A percentile compares a stretch with the other conserved stretches of the same genome.
phyloP scores from a whole-genome alignment of 2,113 vertebrate species.

The Pygoscelis antarcticus region DNA sequence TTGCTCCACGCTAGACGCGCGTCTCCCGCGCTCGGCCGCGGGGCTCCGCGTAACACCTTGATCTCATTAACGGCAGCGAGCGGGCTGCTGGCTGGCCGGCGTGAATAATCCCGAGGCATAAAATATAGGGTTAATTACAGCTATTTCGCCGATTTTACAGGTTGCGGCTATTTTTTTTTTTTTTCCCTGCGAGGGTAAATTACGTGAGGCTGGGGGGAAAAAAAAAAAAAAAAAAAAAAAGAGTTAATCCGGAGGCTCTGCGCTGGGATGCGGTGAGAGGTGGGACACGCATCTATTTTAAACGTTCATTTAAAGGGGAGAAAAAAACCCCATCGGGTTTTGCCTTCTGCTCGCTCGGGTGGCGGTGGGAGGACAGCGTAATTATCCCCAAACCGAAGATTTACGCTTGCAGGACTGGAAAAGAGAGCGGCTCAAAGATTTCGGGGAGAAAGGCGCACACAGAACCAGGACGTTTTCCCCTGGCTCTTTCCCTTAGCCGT shows the following conservation, averaged over 20 bases:
- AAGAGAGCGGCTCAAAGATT: neutral
- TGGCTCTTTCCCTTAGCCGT: neutral
- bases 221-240: no score
- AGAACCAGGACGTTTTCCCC: neutral
- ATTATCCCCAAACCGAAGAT: neutral
- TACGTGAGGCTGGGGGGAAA: no score
- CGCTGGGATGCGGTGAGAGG: neutral
- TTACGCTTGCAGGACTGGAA: neutral
- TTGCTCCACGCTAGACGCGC: slow-evolving; percentile 78
- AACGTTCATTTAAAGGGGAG: neutral
- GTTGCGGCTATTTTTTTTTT: neutral
- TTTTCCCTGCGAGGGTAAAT: neutral
- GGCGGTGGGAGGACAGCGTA: neutral
- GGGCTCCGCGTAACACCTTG: neutral
- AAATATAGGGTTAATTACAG: slow-evolving; percentile 40
- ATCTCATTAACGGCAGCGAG: neutral
- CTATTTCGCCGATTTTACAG: neutral
- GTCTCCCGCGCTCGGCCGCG: neutral
- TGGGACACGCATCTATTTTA: neutral
- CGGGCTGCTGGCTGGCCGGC: neutral
- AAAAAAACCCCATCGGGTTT: neutral
- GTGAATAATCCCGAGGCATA: slow-evolving; percentile 1
- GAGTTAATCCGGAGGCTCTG: neutral
- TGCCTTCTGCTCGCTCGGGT: neutral
- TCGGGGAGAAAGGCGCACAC: neutral